These are phyloP conservation scores for Seladonia tumulorum DNA, from an alignment of 2,888 invertebrate species.

Conservation along the genomic window DNA sequence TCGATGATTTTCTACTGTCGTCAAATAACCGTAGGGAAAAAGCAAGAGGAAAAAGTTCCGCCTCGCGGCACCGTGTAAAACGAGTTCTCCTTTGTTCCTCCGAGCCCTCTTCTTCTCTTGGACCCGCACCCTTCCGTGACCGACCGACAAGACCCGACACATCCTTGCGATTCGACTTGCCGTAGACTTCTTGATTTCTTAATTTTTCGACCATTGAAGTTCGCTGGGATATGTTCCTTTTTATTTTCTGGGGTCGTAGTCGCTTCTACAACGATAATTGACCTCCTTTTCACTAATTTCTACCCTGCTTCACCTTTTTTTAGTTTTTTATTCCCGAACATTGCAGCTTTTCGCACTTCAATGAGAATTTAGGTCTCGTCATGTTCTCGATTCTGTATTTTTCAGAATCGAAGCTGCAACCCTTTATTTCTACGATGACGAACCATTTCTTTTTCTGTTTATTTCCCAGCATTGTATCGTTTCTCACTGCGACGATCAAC, in stretches of 20 bases:
- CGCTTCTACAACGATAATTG: too few relatives aligned
- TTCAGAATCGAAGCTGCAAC: background rate
- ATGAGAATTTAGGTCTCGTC: background rate
- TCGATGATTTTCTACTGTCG: background rate
- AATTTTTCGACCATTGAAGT: too few relatives aligned
- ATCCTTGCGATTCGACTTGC: conserved; percentile 34
- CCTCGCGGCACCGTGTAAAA: conserved; percentile 26
- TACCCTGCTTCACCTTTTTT: background rate
- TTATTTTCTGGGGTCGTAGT: background rate
- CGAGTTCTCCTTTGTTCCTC: conserved; percentile 53
- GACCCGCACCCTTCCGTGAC: conserved; percentile 47
- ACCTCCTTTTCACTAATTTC: background rate
- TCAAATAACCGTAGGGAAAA: background rate
- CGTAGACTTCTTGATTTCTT: background rate
- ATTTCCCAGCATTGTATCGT: background rate
- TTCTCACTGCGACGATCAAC: background rate
- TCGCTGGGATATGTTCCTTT: background rate
- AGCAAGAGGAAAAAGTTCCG: background rate
- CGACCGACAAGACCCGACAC: conserved; percentile 42
- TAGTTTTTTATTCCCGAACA: background rate
- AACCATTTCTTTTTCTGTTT: background rate
- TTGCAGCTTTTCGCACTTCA: background rate
- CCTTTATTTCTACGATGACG: background rate
- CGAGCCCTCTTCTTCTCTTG: conserved; percentile 24
- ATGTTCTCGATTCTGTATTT: background rate